Percentiles rank a stretch among this genome's conserved stretches.
Evolutionary conservation across 2,888 invertebrate species (phyloP).

Genomic region (Agrenia bidenticulata): DNA sequence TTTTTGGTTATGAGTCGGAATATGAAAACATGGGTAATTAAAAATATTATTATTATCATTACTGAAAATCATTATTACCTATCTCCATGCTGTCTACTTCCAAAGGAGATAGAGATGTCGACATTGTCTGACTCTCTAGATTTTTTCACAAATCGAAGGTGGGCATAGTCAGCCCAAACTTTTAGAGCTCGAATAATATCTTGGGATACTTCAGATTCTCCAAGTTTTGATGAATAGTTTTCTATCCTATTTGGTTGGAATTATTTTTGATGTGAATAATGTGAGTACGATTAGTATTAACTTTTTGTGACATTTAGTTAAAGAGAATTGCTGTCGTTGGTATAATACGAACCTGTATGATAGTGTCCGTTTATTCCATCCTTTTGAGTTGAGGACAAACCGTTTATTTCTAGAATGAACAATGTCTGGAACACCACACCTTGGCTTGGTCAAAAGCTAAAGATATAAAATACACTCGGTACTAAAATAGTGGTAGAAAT

Average conservation of each 20-base stretch:
- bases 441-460: slow-evolving; percentile 66
- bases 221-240: slow-evolving; percentile 68
- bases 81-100: slow-evolving; percentile 69
- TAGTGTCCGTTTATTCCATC: slow-evolving; percentile 69
- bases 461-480: no score
- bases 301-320: not conserved
- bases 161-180: slow-evolving; percentile 56
- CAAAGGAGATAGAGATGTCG: slow-evolving; percentile 75
- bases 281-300: no score
- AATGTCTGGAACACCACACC: slow-evolving; percentile 74
- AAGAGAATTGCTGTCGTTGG: not conserved
- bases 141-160: slow-evolving; percentile 54
- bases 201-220: slow-evolving; percentile 60
- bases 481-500: no score
- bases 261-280: no score
- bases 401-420: slow-evolving; percentile 60
- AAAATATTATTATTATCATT: not conserved
- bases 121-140: slow-evolving; percentile 58
- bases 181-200: slow-evolving; percentile 61
- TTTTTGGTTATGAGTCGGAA: no score
- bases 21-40: slow-evolving; percentile 25
- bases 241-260: slow-evolving; percentile 66
- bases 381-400: slow-evolving; percentile 64
- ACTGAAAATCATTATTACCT: slow-evolving; percentile 57
- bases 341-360: slow-evolving; percentile 65